Conservation (phyloP, 1,140 invertebrate genomes). For the Trichomalopsis sarcophagae region DNA sequence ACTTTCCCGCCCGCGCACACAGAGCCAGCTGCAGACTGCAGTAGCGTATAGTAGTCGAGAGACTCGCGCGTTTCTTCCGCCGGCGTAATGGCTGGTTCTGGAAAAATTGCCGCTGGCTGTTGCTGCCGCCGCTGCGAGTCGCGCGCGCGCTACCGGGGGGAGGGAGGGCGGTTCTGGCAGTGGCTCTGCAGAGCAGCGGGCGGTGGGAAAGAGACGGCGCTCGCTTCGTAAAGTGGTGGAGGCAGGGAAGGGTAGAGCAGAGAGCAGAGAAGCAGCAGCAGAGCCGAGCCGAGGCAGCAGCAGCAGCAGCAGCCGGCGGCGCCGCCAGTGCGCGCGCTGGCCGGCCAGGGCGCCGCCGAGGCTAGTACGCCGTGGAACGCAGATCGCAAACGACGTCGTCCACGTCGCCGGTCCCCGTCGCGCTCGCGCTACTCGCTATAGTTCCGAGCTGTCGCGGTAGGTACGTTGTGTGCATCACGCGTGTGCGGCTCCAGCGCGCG, state of each 20-base stretch:
- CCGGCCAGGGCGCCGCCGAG: conserved; percentile 59
- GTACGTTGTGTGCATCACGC: conserved; percentile 2
- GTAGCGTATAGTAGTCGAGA: neutral
- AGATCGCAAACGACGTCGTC: conserved; percentile 67
- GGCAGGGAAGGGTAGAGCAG: conserved; percentile 24
- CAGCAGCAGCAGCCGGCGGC: neutral
- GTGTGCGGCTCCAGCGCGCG: conserved; percentile 17
- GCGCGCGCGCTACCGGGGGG: neutral
- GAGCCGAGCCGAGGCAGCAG: conserved; percentile 8
- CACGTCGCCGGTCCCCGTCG: conserved; percentile 47
- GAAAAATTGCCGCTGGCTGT: conserved; percentile 9
- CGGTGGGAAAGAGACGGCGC: neutral
- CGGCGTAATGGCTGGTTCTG: neutral
- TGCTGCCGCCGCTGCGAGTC: conserved; percentile 42
- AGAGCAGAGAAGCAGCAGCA: neutral
- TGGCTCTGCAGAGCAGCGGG: too few relatives aligned
- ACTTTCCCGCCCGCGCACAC: too few relatives aligned
- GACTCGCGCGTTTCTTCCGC: neutral
- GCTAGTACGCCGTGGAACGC: conserved; percentile 72
- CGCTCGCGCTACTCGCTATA: neutral
- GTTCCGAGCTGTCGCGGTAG: too few relatives aligned
- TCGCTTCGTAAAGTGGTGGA: neutral
- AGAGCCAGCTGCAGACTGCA: too few relatives aligned
- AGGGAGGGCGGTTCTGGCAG: neutral
- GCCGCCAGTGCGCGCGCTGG: conserved; percentile 36